Percentiles rank a stretch among this genome's conserved stretches.
phyloP scores from a whole-genome alignment of 2,113 vertebrate genomes.

The Ahaetulla prasina region DNA sequence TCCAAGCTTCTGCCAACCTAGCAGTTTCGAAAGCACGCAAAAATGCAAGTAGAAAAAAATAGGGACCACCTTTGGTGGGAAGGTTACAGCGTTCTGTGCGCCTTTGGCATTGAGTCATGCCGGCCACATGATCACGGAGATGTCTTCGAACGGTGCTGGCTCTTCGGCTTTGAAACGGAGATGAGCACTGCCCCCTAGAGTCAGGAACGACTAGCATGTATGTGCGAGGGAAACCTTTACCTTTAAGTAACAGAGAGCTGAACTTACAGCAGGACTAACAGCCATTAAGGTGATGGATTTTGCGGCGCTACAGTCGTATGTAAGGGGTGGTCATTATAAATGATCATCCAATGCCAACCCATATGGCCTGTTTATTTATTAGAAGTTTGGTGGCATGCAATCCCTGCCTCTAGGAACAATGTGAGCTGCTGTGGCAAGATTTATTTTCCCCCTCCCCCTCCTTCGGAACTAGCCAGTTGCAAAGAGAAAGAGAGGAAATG shows the following conservation, averaged over 20 bases:
- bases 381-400: conserved; percentile 40
- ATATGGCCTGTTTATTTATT: conserved; percentile 52
- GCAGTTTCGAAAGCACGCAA: too few relatives aligned
- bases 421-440: conserved; percentile 38
- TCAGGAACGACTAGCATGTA: too few relatives aligned
- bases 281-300: conserved; percentile 27
- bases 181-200: too few relatives aligned
- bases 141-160: too few relatives aligned
- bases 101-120: too few relatives aligned
- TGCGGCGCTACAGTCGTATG: conserved; percentile 2
- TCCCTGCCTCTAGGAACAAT: conserved; percentile 37
- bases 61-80: too few relatives aligned
- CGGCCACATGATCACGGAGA: too few relatives aligned
- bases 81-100: too few relatives aligned
- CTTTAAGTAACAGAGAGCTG: conserved; percentile 5
- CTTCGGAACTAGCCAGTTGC: background rate
- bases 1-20: too few relatives aligned
- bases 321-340: conserved; percentile 42
- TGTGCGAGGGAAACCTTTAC: too few relatives aligned
- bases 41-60: too few relatives aligned
- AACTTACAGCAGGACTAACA: conserved; percentile 25
- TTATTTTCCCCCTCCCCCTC: conserved; percentile 32
- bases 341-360: conserved; percentile 25
- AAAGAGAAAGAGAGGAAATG: conserved; percentile 18
- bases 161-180: too few relatives aligned